Base-by-base conservation (phyloP, 2,888 invertebrate genomes). In the Empis stercorea region DNA sequence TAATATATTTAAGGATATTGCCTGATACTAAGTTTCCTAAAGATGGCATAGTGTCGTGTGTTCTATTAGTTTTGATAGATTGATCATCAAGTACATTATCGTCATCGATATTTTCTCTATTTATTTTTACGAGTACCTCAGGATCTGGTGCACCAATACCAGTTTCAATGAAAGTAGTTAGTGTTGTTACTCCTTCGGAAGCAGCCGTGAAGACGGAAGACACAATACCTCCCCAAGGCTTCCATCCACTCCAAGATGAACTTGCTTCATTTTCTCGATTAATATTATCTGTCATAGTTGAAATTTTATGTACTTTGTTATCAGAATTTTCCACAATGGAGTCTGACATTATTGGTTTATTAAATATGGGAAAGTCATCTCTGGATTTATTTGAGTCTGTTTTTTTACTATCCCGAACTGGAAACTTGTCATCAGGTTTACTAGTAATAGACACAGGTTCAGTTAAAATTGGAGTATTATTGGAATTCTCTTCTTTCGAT, bases 141-240 rank as follows among this genome's bases (percentile, higher is more conserved):
- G 92, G 87, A 58, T 86, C 79, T 1, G 91, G 88, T 0, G 83
- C 84, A 4, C 89, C 91, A 32, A 94, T 82, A 13, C 84, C 78
- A 37, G 79, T 78, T 72, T 92, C 92, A 30, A 92, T 84, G 58
- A 87, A 85, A 53, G 70, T 80, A 4, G 87, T 87, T 45, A 92
- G 71, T n/a, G 80, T 80, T 10, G 80, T 78, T 11, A 89, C 79
- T 7, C 87, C 79, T 48, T 79, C 80, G 7, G 80, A 79, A 1
- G 91, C 92, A 9, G 84, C 79, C 49, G 78, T 81, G 27, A 92
- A 66, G 10, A 91, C 65, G 0, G 85, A 80, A 51, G 82, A 80
- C 2, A 81, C 73, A 4, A 81, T 75, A 54, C 85, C 87, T 0
- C 80, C 81, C 80, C 88, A 88, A 63, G 74, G 77, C 0, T 83